phyloP scores from a whole-genome alignment of 2,888 invertebrate genomes.

The Monochamus alternatus region DNA sequence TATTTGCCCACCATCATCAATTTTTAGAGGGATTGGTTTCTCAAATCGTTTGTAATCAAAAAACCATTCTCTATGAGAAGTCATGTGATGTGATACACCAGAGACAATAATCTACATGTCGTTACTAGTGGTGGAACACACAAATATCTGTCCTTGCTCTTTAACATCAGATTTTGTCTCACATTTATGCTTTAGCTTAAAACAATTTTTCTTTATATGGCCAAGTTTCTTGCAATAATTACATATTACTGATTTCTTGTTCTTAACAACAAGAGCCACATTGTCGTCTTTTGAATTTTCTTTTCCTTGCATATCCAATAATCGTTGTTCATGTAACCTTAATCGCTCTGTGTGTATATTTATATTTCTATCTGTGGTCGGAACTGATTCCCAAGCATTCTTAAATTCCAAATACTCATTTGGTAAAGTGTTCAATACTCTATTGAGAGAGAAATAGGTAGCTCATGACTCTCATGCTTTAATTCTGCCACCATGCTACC shows the following conservation, averaged over 20 bases:
- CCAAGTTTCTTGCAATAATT: constrained; percentile 1
- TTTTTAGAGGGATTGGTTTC: not conserved
- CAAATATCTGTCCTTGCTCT: constrained; percentile 8
- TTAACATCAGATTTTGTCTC: not conserved
- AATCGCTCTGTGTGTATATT: constrained; percentile 1
- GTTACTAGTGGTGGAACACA: not conserved
- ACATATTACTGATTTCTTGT: not conserved
- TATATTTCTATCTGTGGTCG: constrained; percentile 3
- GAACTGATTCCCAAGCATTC: constrained; percentile 32
- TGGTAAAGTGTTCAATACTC: constrained; percentile 31
- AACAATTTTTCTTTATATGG: constrained; percentile 11
- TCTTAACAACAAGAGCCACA: constrained; percentile 2
- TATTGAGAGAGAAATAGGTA: constrained; percentile 23
- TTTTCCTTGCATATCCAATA: no score
- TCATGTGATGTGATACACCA: constrained; percentile 2
- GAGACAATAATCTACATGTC: constrained; percentile 31
- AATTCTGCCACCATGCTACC: no score
- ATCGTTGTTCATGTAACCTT: constrained; percentile 6
- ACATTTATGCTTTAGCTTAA: not conserved
- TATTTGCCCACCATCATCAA: constrained; percentile 26
- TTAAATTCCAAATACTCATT: constrained; percentile 28
- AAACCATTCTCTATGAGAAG: not conserved
- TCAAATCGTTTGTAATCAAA: constrained; percentile 6
- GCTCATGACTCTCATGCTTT: constrained; percentile 6
- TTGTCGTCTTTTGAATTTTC: not conserved